These are phyloP conservation scores for Noctua janthina DNA, from an alignment of 2,888 invertebrate species.

Conservation along the genomic window DNA sequence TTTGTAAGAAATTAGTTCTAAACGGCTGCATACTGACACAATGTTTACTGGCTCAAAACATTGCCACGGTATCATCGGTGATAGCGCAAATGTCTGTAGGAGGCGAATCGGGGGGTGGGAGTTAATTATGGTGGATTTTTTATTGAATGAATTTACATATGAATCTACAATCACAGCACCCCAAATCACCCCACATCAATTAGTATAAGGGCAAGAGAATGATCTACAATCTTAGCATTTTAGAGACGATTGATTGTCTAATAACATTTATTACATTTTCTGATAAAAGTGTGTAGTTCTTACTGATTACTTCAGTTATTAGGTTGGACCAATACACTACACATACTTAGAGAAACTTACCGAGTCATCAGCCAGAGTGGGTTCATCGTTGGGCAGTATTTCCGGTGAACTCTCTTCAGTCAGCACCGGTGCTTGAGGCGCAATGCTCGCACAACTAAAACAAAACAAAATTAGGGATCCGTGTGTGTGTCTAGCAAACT, in stretches of 20 bases:
- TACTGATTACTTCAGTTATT: neutral
- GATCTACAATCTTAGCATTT: neutral
- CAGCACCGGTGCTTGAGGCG: conserved; percentile 74
- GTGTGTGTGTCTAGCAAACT: too few relatives aligned
- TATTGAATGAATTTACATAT: too few relatives aligned
- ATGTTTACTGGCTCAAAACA: too few relatives aligned
- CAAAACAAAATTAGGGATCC: neutral
- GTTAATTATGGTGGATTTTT: too few relatives aligned
- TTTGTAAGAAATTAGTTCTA: neutral
- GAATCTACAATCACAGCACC: too few relatives aligned
- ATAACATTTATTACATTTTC: neutral
- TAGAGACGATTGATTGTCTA: neutral
- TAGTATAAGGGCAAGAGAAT: too few relatives aligned
- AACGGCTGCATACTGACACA: neutral
- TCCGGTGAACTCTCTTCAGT: conserved; percentile 79
- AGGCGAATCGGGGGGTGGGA: too few relatives aligned
- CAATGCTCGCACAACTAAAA: conserved; percentile 81
- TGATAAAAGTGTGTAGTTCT: neutral
- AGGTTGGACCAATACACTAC: neutral
- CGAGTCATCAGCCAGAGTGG: conserved; percentile 60
- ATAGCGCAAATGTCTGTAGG: too few relatives aligned
- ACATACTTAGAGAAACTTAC: conserved; percentile 53
- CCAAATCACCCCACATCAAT: too few relatives aligned
- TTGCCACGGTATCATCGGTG: too few relatives aligned
- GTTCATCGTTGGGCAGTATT: conserved; percentile 73